Conservation (phyloP, 1,140 invertebrate genomes). For the Diprion similis region DNA sequence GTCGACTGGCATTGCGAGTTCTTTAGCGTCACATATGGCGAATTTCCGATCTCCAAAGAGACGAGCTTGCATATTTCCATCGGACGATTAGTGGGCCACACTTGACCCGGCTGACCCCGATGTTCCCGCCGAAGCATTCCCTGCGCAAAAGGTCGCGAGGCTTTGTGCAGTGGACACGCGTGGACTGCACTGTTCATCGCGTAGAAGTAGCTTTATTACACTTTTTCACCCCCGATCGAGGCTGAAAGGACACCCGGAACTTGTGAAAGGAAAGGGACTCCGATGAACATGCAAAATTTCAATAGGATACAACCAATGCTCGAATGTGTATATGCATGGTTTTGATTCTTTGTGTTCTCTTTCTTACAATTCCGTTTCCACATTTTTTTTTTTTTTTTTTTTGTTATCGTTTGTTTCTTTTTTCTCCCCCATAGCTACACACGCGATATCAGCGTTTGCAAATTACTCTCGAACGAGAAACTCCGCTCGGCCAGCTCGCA, state of each 20-base stretch:
- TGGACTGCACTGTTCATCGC: constrained; percentile 18
- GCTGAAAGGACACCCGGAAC: background rate
- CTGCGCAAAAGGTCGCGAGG: constrained; percentile 31
- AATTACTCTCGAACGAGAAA: background rate
- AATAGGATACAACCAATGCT: background rate
- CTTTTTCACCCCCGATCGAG: background rate
- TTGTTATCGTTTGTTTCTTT: too few species aligned
- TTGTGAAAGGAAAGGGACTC: background rate
- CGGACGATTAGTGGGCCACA: constrained; percentile 50
- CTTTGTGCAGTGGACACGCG: constrained; percentile 36
- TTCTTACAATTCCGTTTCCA: background rate
- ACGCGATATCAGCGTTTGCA: background rate
- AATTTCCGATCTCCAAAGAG: too few species aligned
- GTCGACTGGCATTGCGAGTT: background rate
- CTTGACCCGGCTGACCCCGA: constrained; percentile 46
- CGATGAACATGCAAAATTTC: background rate
- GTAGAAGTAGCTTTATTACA: background rate
- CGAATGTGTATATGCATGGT: too few species aligned
- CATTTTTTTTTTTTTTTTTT: background rate
- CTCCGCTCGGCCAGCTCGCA: background rate
- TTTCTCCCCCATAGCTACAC: background rate
- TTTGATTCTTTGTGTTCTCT: background rate
- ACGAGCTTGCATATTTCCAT: background rate
- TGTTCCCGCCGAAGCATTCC: constrained; percentile 16
- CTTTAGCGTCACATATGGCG: background rate